Base-by-base conservation (phyloP, 2,113 vertebrate genomes). In the Calidris pygmaea region DNA sequence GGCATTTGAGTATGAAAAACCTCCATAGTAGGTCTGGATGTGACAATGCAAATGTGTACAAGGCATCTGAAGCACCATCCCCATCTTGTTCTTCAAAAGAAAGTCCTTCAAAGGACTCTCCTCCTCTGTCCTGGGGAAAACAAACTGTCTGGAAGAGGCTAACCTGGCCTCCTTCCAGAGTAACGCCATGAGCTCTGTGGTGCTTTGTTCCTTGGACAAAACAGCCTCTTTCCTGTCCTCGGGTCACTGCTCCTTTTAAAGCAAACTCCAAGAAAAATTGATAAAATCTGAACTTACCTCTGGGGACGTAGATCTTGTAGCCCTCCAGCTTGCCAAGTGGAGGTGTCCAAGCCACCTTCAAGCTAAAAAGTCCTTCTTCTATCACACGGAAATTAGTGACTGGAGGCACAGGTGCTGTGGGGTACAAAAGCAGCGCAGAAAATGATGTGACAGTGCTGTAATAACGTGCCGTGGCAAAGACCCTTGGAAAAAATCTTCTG, bases 301-400 rank as follows among this genome's bases (percentile, higher is more conserved):
- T 98, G 22, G 98, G 98, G 78, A 99, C 98, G 96, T 98, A 98
- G 97, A 99, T 98, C 97, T 98, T 99, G 96, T 98, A 99, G 85
- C 98, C 98, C 15, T 98, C 85, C 47, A 98, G 95, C 53, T 98
- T 98, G 58, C 97, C 98, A 7, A 97, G 83, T 3, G 98, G 98
- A 60, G 97, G 96, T 4, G 98, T 98, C 99, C 99, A 99, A 75
- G 98, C 98, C 53, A 99, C 95, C 63, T 98, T 99, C 78, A 99
- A 97, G 63, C 98, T 98, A 94, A 98, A 99, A 62, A 98, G 96
- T 52, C 98, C 98, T 91, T 98, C 98, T 91, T 99, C 99, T n/a
- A 98, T 97, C 53, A 99, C 97, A 23, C 98, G 98, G 96, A 99
- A 99, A 97, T 99, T 98, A 39, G 98, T 98, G 76, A 99, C 98